A percentile compares a stretch with the other conserved stretches of the same genome.
These are phyloP conservation scores for Mesocricetus auratus DNA, from an alignment of 2,113 vertebrate species.

Conservation along the genomic window DNA sequence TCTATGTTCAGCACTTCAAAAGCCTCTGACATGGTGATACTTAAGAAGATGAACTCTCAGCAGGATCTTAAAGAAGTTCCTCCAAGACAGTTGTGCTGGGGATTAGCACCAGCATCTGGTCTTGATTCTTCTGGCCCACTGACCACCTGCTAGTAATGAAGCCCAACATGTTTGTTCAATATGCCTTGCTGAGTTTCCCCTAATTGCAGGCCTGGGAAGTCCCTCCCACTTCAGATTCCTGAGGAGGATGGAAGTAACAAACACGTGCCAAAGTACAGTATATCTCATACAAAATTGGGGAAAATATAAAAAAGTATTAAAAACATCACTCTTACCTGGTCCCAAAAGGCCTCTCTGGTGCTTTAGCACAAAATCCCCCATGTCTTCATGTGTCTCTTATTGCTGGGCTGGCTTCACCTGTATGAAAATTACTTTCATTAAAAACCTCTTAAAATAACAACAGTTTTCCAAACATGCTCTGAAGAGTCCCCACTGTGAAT, in stretches of 20 bases:
- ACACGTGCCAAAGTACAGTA: too few relatives aligned
- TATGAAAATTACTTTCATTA: neutral
- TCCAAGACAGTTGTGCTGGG: neutral
- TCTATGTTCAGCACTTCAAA: neutral
- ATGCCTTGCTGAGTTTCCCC: neutral
- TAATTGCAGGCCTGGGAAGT: neutral
- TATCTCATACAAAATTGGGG: neutral
- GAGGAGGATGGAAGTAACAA: neutral
- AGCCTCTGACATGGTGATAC: neutral
- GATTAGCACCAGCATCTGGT: neutral
- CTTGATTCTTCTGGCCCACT: neutral
- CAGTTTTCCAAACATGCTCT: neutral
- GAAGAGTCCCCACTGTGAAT: neutral
- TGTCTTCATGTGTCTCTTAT: neutral
- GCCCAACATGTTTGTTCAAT: neutral
- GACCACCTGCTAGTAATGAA: neutral
- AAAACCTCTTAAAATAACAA: neutral
- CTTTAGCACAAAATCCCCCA: accelerated
- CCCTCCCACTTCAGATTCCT: neutral
- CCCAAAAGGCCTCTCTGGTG: neutral
- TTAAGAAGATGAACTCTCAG: neutral
- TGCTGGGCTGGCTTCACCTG: neutral
- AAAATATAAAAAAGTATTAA: neutral
- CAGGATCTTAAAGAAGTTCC: neutral
- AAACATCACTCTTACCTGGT: neutral